Evolutionary conservation across 2,113 vertebrate genomes (phyloP), one percentile per base, ranked within the genome.

Genomic region (Laticauda colubrina): DNA sequence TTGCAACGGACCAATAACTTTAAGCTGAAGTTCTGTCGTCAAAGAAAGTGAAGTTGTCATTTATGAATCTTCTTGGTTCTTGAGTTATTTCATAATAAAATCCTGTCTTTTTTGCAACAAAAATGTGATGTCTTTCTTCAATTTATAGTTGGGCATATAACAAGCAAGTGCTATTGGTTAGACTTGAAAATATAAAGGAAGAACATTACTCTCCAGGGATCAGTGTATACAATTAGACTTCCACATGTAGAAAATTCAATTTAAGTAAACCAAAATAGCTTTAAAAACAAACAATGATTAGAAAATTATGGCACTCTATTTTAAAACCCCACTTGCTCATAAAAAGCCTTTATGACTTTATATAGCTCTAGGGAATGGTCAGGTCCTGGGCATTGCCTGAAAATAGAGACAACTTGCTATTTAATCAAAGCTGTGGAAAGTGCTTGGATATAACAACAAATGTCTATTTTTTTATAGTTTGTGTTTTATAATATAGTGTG

Each of bases 11-110:
- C 86, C 64, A 64, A 85, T 89, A 92, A 89, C 85, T 89, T 92
- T 94, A 85, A 88, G 64, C 89, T 89, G 64, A 92, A 88, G 85
- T 92, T 92, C 91, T 81, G 39, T 75, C 55, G 39, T 90, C 61
- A 90, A 93, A 93, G 89, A 89, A 92, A 92, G 91, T 89, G 89
- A 85, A 88, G 18, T 89, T 92, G 85, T 85, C 89, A 55, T 91
- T 91, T 94, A 91, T 94, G 91, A 92, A 92, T 92, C 75, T 85
- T 34, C 26, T 85, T 34, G 51, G 4, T 55, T 86, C 53, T 90
- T 89, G 81, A 29, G 29, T 90, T 43, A 51, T 90, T 93, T 26
- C 54, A 91, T 26, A 4, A n/a, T n/a, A 87, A 48, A 12, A 64
- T 51, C 34, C 34, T 81, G 75, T 81, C 75, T 43, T 81, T 81